Base-by-base conservation (phyloP, 2,888 invertebrate species). In the Bimastos eiseni region DNA sequence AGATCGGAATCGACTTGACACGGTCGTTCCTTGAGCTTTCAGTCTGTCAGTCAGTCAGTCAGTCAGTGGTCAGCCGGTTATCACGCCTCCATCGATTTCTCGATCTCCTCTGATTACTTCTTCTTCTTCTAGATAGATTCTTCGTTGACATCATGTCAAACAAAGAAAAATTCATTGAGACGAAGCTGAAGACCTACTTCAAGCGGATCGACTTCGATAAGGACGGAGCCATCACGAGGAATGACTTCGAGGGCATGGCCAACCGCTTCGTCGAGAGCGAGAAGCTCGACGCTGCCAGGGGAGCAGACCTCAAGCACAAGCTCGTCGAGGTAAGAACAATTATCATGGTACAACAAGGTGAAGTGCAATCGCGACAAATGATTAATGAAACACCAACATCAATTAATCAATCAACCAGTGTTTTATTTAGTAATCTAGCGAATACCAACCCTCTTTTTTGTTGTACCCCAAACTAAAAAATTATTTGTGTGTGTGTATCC, bases 181-280 rank as follows among this genome's bases (percentile, higher is more conserved):
- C 86, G 34, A 92, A 92, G 88, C 91, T 92, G 92, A 86, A 55
- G 44, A 92, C 92, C 88, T 92, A 92, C 91, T 92, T 92, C 92
- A 90, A 84, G 33, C 90, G 92, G 90, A 92, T 92, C 89, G 92
- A 92, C 90, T 92, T 92, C 90, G 92, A 92, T 89, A 89, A 90
- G 36, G 92, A 92, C 84, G 92, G 92, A 15, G 34, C 89, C 6
- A 92, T 92, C 91, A 92, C 92, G 36, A 41, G 86, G 55, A 89
- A 41, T 30, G 92, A 92, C 83, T 92, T 92, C 90, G 91, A 92
- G 49, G 91, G 91, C 8, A 92, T 92, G 92, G 92, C 90, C 0
- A 70, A 36, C 5, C 88, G 92, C 21, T 92, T 92, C 91, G 89
- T 91, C 49, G 90, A 91, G 88, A 37, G 84, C 24, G 91, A 91